Base-by-base conservation (phyloP, 2,113 vertebrate species). In the Tringa solitaria region DNA sequence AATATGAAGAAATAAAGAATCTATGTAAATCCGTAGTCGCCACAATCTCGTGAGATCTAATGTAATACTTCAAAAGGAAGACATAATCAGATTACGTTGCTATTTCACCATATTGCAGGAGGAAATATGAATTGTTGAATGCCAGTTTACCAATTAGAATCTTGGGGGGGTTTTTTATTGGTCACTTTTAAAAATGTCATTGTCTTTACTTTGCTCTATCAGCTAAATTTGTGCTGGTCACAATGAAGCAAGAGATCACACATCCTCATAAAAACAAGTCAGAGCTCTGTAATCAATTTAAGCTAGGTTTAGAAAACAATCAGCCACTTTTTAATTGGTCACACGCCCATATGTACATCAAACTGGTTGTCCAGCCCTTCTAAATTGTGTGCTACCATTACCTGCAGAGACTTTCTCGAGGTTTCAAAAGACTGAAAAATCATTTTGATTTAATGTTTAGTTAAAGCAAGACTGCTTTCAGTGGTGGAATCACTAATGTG, bases 281-380 rank as follows among this genome's bases (percentile, higher is more conserved):
- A 69, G 69, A 95, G 60, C 57, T 92, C 46, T 60, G 24, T 93
- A 91, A 94, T 87, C 37, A 80, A 17, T 81, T 93, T 72, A 79
- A 80, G 83, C 22, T 73, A 92, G 54, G 61, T 28, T 74, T 70
- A 80, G 68, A 96, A 96, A 93, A 43, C n/a, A 37, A 50, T 87
- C 56, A 77, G 90, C 96, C 81, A 93, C 94, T 95, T 97, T 93
- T 95, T 90, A 95, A 90, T 94, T 82, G 93, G 27, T 90, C 48
- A 30, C n/a, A 61, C 83, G 41, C 82, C 68, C 45, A 48, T 53
- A 33, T 19, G 27, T 77, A 70, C n/a, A 39, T 95, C 50, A 61
- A 12, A 16, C 39, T 74, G 63, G 14, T 48, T 81, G 56, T 95
- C 37, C 35, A 72, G 53, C 45, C 39, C 4, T 85, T 46, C 39